Base-by-base conservation (phyloP, 1,140 invertebrate species). In the Saxidomus purpurata region DNA sequence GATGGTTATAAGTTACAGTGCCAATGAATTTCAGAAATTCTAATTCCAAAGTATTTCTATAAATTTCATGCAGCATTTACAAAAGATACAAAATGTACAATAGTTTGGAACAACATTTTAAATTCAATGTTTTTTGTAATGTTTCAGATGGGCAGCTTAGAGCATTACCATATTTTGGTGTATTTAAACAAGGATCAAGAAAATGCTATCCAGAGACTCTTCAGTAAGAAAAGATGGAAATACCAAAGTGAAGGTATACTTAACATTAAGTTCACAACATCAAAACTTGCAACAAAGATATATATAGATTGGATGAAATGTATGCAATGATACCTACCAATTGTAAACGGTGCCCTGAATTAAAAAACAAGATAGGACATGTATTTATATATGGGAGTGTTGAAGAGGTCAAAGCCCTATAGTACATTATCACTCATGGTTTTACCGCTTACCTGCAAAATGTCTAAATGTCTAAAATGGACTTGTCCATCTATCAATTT, bases 141-240 rank as follows among this genome's bases (percentile, higher is more conserved):
- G n/a, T n/a, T 83, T 8, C 43, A 83, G 81, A 85, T 85, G 83
- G 83, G 83, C 15, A 85, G 83, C 52, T n/a, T 74, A 71, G 61
- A 67, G 13, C 31, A 69, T 6, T 85, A 85, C 49, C 82, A 84
- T 52, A 85, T 85, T 55, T 55, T 85, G 38, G n/a, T 85, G 49
- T 28, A 76, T 71, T 34, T 85, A 25, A 85, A 49, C 47, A 71
- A 76, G 19, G 49, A 59, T 13, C 83, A 85, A 43, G 83, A 85
- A 59, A 47, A 85, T 38, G 83, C 67, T 76, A 34, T 85, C 1
- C 36, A 59, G 34, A 59, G 71, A 40, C 52, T 85, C 11, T 85
- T 71, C 47, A 49, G 43, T 76, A 55, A 74, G 36, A 85, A 76
- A 25, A 85, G 76, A 69, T 85, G 83, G 83, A 71, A n/a, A n/a